Conservation (phyloP, 2,797 vertebrate genomes). For the Notolabrus celidotus region DNA sequence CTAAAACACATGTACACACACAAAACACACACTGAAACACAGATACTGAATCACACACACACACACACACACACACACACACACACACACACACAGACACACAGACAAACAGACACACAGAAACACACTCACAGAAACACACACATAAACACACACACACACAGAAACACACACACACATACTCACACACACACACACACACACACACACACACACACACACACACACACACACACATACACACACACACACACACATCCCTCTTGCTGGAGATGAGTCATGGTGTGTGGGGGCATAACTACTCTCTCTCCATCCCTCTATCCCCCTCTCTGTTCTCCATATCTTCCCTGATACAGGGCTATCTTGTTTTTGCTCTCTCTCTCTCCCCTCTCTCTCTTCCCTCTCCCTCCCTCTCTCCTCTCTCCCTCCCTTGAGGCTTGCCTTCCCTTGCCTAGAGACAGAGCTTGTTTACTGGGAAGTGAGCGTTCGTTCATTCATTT, state of each 20-base stretch:
- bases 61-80: no score
- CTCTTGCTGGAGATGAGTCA: slow-evolving; percentile 81
- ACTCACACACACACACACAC: slow-evolving; percentile 4
- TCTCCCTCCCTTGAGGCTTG: slow-evolving; percentile 19
- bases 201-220: slow-evolving; percentile 20
- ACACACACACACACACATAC: slow-evolving; percentile 24
- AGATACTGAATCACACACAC: no score
- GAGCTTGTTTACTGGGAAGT: slow-evolving; percentile 67
- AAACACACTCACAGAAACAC: no score
- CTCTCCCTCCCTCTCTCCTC: no score
- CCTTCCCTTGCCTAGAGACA: slow-evolving; percentile 59
- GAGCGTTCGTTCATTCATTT: slow-evolving; percentile 21
- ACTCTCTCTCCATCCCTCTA: slow-evolving; percentile 41
- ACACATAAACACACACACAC: no score
- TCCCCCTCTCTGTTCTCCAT: slow-evolving; percentile 41
- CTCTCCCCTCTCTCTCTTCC: no score
- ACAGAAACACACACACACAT: no score
- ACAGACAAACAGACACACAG: slow-evolving; percentile 20
- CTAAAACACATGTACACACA: not conserved
- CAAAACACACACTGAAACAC: slow-evolving; percentile 20
- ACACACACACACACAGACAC: not conserved
- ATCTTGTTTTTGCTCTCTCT: slow-evolving; percentile 46
- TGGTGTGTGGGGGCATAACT: slow-evolving; percentile 77
- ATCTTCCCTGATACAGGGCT: slow-evolving; percentile 58
- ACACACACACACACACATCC: slow-evolving; percentile 26